phyloP scores from a whole-genome alignment of 2,888 invertebrate species.

The Macrosoma leucophasiata region DNA sequence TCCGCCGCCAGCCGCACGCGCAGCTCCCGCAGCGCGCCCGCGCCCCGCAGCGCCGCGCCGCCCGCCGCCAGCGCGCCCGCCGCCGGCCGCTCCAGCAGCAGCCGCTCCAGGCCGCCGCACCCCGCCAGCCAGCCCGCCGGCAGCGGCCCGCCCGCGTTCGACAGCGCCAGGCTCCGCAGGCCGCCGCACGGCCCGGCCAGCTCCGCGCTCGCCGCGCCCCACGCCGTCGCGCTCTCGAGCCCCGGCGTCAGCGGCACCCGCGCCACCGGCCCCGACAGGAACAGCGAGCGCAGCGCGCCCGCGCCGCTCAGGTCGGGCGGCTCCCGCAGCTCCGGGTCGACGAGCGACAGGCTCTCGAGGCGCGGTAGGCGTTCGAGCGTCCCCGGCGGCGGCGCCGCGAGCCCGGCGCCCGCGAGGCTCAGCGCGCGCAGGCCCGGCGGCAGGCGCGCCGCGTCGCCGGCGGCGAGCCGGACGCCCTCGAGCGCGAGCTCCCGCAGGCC shows the following conservation, averaged over 20 bases:
- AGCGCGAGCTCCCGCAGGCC: conserved; percentile 19
- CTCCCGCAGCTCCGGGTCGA: conserved; percentile 15
- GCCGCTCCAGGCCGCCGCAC: conserved; percentile 11
- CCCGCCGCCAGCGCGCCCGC: conserved; percentile 6
- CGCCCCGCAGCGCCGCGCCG: conserved; percentile 12
- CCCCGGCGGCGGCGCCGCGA: conserved; percentile 7
- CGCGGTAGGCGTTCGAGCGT: conserved; percentile 18
- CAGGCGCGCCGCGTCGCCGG: conserved; percentile 5
- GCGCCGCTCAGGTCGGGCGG: conserved; percentile 16
- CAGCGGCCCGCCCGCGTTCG: conserved; percentile 10
- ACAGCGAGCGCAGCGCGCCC: conserved; percentile 13
- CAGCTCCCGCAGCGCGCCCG: conserved; percentile 13
- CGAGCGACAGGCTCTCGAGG: conserved; percentile 15
- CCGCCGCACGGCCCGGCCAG: conserved; percentile 18
- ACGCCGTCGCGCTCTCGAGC: conserved; percentile 15
- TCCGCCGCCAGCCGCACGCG: conserved; percentile 11
- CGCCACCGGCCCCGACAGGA: conserved; percentile 19
- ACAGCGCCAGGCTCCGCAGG: conserved; percentile 14
- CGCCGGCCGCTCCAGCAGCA: conserved; percentile 11
- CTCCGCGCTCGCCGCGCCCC: conserved; percentile 1
- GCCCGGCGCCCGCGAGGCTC: conserved; percentile 18
- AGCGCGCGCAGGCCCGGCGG: conserved; percentile 20
- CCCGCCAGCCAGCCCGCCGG: conserved; percentile 13
- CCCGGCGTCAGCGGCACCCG: conserved; percentile 13
- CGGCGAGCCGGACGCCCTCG: conserved; percentile 10